A percentile compares a stretch with the other conserved stretches of the same genome.
These are phyloP conservation scores for Hippopotamyrus pictus DNA, from an alignment of 2,797 vertebrate species.

Conservation along the genomic window DNA sequence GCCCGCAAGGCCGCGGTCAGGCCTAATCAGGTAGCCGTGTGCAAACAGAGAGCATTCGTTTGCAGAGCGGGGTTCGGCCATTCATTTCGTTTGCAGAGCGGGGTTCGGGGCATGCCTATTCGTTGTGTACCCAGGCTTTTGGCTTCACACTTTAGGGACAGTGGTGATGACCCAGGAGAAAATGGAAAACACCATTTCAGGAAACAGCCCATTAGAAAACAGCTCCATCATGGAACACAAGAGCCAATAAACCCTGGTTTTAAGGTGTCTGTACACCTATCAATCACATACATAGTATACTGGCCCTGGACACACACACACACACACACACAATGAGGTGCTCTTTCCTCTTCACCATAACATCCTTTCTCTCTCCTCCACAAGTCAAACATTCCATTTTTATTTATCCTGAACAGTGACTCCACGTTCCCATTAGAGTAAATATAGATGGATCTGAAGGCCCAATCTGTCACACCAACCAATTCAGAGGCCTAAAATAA, in stretches of 20 bases:
- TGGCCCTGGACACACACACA: neutral
- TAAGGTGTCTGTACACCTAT: neutral
- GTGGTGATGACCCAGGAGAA: neutral
- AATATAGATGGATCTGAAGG: neutral
- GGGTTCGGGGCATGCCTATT: neutral
- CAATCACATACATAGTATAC: neutral
- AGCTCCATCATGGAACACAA: neutral
- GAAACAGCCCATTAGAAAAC: neutral
- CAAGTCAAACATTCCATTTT: conserved; percentile 1
- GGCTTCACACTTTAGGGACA: neutral
- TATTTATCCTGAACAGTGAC: neutral
- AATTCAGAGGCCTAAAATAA: neutral
- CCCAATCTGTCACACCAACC: neutral
- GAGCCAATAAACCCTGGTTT: neutral
- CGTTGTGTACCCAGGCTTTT: neutral
- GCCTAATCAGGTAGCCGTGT: neutral
- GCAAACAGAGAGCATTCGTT: neutral
- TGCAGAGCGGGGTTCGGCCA: neutral
- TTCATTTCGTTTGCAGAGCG: neutral
- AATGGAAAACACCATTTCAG: neutral
- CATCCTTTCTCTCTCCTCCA: neutral
- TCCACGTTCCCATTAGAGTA: neutral
- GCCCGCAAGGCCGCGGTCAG: neutral
- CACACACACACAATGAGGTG: neutral
- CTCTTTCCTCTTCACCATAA: neutral